Evolutionary conservation across 2,113 vertebrate species (phyloP), one percentile per base, ranked within the genome.

Genomic region (Gavia stellata): DNA sequence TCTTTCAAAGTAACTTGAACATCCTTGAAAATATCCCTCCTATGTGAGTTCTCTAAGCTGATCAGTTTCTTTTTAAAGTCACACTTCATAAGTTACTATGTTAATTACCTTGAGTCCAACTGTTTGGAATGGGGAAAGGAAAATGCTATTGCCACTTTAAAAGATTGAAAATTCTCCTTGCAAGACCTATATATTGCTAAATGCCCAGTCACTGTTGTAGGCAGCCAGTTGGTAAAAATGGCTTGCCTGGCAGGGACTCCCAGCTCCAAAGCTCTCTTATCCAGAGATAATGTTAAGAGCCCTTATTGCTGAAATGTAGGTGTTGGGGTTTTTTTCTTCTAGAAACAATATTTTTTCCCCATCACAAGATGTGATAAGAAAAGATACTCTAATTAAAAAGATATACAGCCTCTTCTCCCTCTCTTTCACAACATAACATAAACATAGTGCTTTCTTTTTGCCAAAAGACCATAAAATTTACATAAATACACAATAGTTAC

Each of bases 401-500:
- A 13, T 72, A 77, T 0, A 0, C 9, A 42, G 7, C 8, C 19
- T 45, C 10, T 71, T 75, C 8, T 21, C 23, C 12, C 33, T 61
- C 53, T 79, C 63, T 67, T 84, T 85, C 33, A 47, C 36, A 59
- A 34, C 2, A 26, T 19, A 49, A 67, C 23, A 65, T 21, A 94
- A 78, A n/a, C 13, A 55, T 1, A 65, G 5, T 4, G 2, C 4
- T 74, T 80, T 53, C 26, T 65, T 67, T 73, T 85, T 52, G 8
- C 19, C 40, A 55, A 72, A 79, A 82, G 7, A 19, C 31, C 2
- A 44, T 36, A 81, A 81, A 36, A 40, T 4, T 9, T 53, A 65
- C n/a, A 47, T 47, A 52, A 67, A 53, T 28, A 28, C 18, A 33
- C 4, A 28, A 10, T 17, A 58, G 21, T 23, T n/a, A 50, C 33